Evolutionary conservation across 2,113 vertebrate species (phyloP), one percentile per base, ranked within the genome.

Genomic region (Danionella cerebrum): DNA sequence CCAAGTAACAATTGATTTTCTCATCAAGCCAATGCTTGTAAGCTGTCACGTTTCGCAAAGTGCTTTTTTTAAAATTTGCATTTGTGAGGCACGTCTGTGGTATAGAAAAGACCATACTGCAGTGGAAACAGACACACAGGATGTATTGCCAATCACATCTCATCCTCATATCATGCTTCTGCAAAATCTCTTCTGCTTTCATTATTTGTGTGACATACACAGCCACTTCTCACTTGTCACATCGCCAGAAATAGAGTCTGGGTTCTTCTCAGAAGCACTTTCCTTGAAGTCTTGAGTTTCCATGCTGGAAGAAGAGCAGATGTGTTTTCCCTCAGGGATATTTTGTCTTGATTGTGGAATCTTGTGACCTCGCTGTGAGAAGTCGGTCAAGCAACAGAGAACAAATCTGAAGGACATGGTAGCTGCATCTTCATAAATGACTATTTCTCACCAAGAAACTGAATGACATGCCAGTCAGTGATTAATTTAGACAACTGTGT

Each of bases 121-220:
- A 16, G 29, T 48, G 19, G 18, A 45, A 31, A 48, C 4, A 1
- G 16, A 35, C 29, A 48, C 18, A n/a, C 29, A 64, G 44, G 29
- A 64, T 48, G 18, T 63, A 29, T 64, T 44, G 24, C 44, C 48
- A 51, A n/a, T 8, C 14, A 1, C 25, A n/a, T 19, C 25, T 2
- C 11, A 31, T 29, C 39, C 5, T 29, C 16, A 45, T 16, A 19
- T 13, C 13, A 4, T 5, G 29, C 42, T 48, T 64, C 44, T 64
- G 19, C 29, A 64, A 64, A 41, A 64, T 12, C 60, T 47, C 59
- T 48, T 64, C 60, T 48, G 44, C 59, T 64, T 64, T 64, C 58
- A 29, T 16, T 35, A n/a, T 50, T 33, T 64, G 44, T 64, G 42
- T 12, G 29, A 48, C 35, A 64, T 24, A 13, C 29, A 64, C 13